A percentile compares a stretch with the other conserved stretches of the same genome.
These are phyloP conservation scores for Aplochiton taeniatus DNA, from an alignment of 2,797 vertebrate species.

Conservation along the genomic window DNA sequence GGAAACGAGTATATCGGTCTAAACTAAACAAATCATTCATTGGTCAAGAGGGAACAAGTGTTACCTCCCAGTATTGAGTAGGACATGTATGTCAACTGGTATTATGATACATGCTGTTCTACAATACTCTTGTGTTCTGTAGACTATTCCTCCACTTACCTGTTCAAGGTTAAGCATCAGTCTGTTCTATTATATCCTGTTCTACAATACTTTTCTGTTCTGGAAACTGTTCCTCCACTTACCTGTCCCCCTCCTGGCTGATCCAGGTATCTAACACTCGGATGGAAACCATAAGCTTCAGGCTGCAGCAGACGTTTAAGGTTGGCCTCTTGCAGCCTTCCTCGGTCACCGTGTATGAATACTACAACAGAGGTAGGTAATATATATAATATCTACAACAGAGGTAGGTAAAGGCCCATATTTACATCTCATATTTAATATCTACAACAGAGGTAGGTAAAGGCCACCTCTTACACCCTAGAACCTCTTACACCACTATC, in stretches of 20 bases:
- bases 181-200: too few species aligned
- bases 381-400: background rate
- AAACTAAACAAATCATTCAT: too few species aligned
- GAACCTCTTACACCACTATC: slow-evolving; percentile 26
- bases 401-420: background rate
- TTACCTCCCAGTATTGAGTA: too few species aligned
- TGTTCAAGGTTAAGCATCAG: too few species aligned
- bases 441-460: background rate
- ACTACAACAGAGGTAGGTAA: slow-evolving; percentile 67
- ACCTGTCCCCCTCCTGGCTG: background rate
- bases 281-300: slow-evolving; percentile 70
- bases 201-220: too few species aligned
- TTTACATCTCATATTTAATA: too few species aligned
- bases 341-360: slow-evolving; percentile 68
- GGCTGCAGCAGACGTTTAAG: slow-evolving; percentile 76
- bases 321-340: slow-evolving; percentile 77
- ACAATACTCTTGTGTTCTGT: background rate
- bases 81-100: too few species aligned
- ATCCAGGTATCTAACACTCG: slow-evolving; percentile 69
- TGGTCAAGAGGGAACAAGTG: too few species aligned
- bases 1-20: too few species aligned
- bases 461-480: background rate
- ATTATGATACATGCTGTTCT: too few species aligned
- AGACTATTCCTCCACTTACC: background rate
- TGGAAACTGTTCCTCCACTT: background rate